Evolutionary conservation across 2,797 vertebrate species (phyloP), one percentile per base, ranked within the genome.

Genomic region (Cygnus olor): DNA sequence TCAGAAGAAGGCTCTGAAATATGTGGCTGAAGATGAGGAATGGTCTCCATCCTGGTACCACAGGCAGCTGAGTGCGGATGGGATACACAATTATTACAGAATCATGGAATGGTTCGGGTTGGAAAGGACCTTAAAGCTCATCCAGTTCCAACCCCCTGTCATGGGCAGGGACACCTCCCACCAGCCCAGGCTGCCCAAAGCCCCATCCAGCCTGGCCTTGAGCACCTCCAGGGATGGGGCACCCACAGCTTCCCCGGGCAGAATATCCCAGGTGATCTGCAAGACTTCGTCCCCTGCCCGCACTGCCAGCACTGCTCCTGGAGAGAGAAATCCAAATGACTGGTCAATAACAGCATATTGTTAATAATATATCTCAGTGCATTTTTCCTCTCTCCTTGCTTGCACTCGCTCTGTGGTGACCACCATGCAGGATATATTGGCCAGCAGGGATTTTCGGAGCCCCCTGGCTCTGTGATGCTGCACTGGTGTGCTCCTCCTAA

Each of bases 261-360:
- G 44, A 44, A 44, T 19, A 9, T 40, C 60, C 25, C 25, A 7
- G 27, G 60, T 38, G 60, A 38, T 38, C 27, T 27, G 38, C 11
- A 13, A 11, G 36, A 18, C 36, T 38, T 32, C 11, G 16, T 25
- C 27, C 22, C 34, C 13, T 20, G 66, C 34, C 45, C 17, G 27
- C 34, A 16, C 18, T 21, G 18, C 14, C 27, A 49, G 34, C 34
- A 25, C 15, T 40, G 60, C 68, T 51, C 47, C 20, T 21, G 68
- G 68, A 38, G 47, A 12, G 34, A 30, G 34, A 38, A 69, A 38
- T 36, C 47, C 34, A 21, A 36, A 28, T 36, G 47, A 28, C 18
- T 12, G 34, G 47, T 44, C 70, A 24, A 13, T 56, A 24, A 44
- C 40, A 40, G 25, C 0, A 0, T 21, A 25, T 21, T 38, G 24